Percentiles rank a stretch among this genome's conserved stretches.
These are phyloP conservation scores for Ormyrus labotus DNA, from an alignment of 2,888 invertebrate species.

Conservation along the genomic window DNA sequence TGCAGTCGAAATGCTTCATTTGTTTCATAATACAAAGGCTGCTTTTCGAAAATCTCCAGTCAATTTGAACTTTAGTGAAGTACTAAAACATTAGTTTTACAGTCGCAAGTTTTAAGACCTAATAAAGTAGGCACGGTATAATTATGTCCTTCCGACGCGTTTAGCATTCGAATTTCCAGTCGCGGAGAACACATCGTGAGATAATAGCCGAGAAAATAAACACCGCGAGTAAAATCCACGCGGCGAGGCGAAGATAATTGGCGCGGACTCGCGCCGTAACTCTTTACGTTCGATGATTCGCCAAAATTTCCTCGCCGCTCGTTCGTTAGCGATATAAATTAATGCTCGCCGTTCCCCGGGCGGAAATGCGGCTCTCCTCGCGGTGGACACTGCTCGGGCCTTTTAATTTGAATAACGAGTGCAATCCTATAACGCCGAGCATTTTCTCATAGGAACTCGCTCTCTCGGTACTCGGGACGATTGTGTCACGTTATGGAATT, in stretches of 20 bases:
- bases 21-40: no score
- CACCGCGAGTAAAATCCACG: not conserved
- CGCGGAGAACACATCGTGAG: no score
- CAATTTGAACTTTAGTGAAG: no score
- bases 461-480: constrained; percentile 4
- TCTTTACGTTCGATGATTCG: constrained; percentile 10
- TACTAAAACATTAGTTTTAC: no score
- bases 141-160: no score
- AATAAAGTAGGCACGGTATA: no score
- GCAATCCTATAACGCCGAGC: not conserved
- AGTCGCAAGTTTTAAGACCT: no score
- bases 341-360: not conserved
- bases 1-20: no score
- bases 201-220: no score
- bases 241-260: constrained; percentile 15
- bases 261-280: not conserved
- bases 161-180: no score
- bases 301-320: constrained; percentile 11
- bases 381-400: not conserved
- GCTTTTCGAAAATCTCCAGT: no score
- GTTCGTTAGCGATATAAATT: constrained; percentile 27
- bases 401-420: not conserved
- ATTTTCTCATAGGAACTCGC: not conserved
- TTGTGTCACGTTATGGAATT: constrained; percentile 55
- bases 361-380: no score